Base-by-base conservation (phyloP, 2,113 vertebrate genomes). In the Perca schrenkii region DNA sequence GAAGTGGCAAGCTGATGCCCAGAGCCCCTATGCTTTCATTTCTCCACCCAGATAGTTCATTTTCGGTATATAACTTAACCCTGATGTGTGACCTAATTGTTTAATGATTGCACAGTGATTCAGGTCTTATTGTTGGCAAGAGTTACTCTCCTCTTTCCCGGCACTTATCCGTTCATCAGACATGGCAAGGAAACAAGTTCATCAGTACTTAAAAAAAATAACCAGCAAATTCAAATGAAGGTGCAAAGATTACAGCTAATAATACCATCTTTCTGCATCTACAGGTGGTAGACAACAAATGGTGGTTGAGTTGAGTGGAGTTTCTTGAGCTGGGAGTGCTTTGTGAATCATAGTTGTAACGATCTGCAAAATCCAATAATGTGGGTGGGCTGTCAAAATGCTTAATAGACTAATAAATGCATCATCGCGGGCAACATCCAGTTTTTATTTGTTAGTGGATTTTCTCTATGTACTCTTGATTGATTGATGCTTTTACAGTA, bases 361-460 rank as follows among this genome's bases (percentile, higher is more conserved):
- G 22, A 69, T 73, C 21, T 76, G 22, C 10, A 65, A 78, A 67
- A 84, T 79, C 22, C 31, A 79, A 65, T 82, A 72, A 82, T 79
- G 66, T 76, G 57, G 15, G 66, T 10, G 17, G 78, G 58, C 79
- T 54, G 14, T 68, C 5, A 8, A 80, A 50, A 63, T 2, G 13
- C 53, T 65, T 28, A 54, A 21, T 21, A 25, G 4, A 21, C 14
- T 69, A 61, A 85, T 69, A 65, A 87, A 49, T 74, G 68, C 65
- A 22, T 81, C 34, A 15, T 64, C 15, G 19, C 8, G 0, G 19
- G 1, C 8, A 8, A 8, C 5, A 28, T n/a, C 0, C 17, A 21
- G 4, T 78, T 64, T 47, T 53, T 21, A 53, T 70, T 15, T 47
- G 21, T 15, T 4, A 31, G 34, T 57, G 43, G 2, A n/a, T 25